Evolutionary conservation across 1,140 invertebrate genomes (phyloP).

Genomic region (Pygmarrhopalites habei): DNA sequence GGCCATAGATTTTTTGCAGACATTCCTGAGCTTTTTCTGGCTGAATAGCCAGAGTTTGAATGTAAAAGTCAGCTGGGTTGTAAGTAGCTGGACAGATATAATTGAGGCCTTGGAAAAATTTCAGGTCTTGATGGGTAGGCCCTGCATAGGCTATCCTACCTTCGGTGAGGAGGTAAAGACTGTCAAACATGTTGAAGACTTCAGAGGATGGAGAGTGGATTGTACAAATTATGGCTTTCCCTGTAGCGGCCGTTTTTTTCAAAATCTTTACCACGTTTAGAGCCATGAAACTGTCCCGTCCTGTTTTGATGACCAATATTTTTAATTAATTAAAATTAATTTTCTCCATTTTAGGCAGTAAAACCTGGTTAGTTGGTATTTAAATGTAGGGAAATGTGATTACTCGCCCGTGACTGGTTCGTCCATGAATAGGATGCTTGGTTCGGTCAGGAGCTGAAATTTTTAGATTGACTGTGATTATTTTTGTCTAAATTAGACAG

Average conservation of each 20-base stretch:
- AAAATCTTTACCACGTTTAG: slow-evolving; percentile 79
- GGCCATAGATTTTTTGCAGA: neutral
- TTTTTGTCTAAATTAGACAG: neutral
- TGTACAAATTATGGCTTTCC: slow-evolving; percentile 38
- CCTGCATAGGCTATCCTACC: slow-evolving; percentile 52
- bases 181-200: slow-evolving; percentile 47
- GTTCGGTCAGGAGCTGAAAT: slow-evolving; percentile 88
- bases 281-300: slow-evolving; percentile 77
- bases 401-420: too few species aligned
- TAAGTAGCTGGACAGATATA: slow-evolving; percentile 51
- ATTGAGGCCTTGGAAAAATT: slow-evolving; percentile 49
- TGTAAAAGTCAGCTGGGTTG: slow-evolving; percentile 41
- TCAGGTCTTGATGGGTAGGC: slow-evolving; percentile 41
- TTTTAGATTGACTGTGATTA: slow-evolving; percentile 35
- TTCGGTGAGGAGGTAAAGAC: slow-evolving; percentile 47
- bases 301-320: too few species aligned
- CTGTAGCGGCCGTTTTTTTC: slow-evolving; percentile 59
- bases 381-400: too few species aligned
- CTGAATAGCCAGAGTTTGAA: neutral
- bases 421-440: slow-evolving; percentile 91
- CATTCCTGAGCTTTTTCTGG: neutral
- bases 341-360: too few species aligned
- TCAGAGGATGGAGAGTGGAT: slow-evolving; percentile 45
- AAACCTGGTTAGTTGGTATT: too few species aligned
- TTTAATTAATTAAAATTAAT: slow-evolving; percentile 98